A percentile compares a stretch with the other conserved stretches of the same genome.
Conservation (phyloP, 2,113 vertebrate genomes). For the Periophthalmodon schlosseri region DNA sequence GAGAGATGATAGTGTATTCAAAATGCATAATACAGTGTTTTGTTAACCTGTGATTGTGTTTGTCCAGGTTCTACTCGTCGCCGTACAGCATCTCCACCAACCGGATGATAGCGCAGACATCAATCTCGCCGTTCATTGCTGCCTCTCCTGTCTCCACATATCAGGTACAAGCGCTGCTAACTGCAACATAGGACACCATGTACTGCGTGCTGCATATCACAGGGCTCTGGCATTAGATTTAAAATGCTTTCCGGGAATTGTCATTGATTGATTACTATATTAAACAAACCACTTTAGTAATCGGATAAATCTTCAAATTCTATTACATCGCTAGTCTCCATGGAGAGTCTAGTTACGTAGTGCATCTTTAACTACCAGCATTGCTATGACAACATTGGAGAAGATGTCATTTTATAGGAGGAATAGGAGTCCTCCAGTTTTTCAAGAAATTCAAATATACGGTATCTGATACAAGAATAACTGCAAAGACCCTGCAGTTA, state of each 20-base stretch:
- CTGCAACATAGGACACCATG: neutral
- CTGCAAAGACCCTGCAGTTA: neutral
- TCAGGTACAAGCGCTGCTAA: constrained; percentile 84
- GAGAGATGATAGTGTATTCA: neutral
- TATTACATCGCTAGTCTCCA: neutral
- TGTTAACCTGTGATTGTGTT: constrained; percentile 23
- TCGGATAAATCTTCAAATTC: neutral
- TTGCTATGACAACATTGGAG: neutral
- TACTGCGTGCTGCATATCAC: neutral
- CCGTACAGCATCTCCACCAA: constrained; percentile 99
- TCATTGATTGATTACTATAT: neutral
- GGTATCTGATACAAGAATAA: neutral
- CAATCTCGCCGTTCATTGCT: constrained; percentile 98
- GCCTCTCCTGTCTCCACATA: constrained; percentile 99
- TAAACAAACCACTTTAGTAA: neutral
- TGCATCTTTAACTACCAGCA: neutral
- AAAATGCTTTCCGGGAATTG: neutral
- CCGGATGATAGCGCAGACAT: constrained; percentile 99
- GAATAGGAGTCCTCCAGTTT: neutral
- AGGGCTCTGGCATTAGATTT: neutral
- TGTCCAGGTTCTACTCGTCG: constrained; percentile 93
- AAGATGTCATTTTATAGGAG: neutral
- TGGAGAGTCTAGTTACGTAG: too few species aligned
- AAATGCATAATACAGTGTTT: neutral
- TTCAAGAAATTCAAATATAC: neutral